Evolutionary conservation across 2,797 vertebrate species (phyloP).

Genomic region (Ficedula albicollis): DNA sequence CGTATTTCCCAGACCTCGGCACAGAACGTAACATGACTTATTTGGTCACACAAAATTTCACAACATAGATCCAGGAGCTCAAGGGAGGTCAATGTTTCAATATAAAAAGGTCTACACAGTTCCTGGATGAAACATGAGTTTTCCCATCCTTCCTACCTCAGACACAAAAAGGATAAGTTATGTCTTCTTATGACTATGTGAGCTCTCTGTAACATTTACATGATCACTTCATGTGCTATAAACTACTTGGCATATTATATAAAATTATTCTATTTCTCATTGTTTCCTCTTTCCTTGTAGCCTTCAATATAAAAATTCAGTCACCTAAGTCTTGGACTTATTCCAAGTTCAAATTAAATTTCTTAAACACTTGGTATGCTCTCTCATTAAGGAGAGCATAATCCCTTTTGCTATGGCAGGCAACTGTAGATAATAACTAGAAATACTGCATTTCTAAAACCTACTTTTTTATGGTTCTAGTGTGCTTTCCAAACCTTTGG

Average conservation of each 20-base stretch:
- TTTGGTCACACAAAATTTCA: not conserved
- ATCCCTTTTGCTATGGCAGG: not conserved
- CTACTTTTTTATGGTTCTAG: constrained; percentile 50
- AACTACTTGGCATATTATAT: constrained; percentile 27
- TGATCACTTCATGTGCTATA: not conserved
- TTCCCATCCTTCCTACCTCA: not conserved
- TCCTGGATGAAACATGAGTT: not conserved
- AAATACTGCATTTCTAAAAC: constrained; percentile 37
- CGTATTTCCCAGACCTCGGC: constrained; percentile 15
- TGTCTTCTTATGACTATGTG: not conserved
- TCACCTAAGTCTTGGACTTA: constrained; percentile 36
- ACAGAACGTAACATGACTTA: not conserved
- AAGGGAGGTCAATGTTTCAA: constrained; percentile 2
- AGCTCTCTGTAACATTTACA: constrained; percentile 26
- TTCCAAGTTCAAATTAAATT: constrained; percentile 65
- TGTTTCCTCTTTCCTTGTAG: constrained; percentile 39
- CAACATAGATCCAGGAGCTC: not conserved
- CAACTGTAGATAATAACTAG: constrained; percentile 56
- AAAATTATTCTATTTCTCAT: constrained; percentile 52
- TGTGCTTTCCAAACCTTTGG: constrained; percentile 68
- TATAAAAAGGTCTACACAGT: not conserved
- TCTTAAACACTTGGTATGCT: constrained; percentile 44
- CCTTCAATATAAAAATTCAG: constrained; percentile 29
- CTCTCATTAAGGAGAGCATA: constrained; percentile 54
- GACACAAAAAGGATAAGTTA: not conserved